phyloP scores from a whole-genome alignment of 2,797 vertebrate species.

The Lophius americanus region DNA sequence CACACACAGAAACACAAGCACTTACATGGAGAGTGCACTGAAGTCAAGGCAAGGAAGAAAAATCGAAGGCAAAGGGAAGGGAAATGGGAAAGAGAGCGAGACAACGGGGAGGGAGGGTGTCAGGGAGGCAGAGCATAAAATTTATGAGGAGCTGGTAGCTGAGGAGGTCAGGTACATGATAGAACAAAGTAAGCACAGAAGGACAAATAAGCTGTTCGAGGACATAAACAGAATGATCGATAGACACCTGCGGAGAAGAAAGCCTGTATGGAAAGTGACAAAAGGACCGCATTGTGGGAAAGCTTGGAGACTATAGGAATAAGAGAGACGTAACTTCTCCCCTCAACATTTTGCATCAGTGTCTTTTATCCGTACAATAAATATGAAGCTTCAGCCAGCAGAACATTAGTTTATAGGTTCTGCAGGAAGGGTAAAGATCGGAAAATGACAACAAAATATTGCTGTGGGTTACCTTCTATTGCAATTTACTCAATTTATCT shows the following conservation, averaged over 20 bases:
- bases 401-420: too few relatives aligned
- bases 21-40: constrained; percentile 18
- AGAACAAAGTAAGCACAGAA: constrained; percentile 54
- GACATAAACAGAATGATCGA: constrained; percentile 62
- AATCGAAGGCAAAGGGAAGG: constrained; percentile 29
- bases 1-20: constrained; percentile 18
- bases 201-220: constrained; percentile 55
- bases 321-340: too few relatives aligned
- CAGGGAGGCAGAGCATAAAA: constrained; percentile 27
- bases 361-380: too few relatives aligned
- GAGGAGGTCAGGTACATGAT: constrained; percentile 38
- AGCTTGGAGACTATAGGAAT: too few relatives aligned
- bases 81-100: neutral
- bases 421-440: too few relatives aligned
- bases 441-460: too few relatives aligned
- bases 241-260: constrained; percentile 32
- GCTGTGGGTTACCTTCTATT: too few relatives aligned
- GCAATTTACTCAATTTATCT: too few relatives aligned
- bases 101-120: constrained; percentile 5
- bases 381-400: too few relatives aligned
- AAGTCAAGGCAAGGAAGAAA: constrained; percentile 31
- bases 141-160: constrained; percentile 45
- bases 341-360: too few relatives aligned
- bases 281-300: neutral
- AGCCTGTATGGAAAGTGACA: constrained; percentile 2